Conservation (phyloP, 2,888 invertebrate species). For the Cyaniris semiargus region DNA sequence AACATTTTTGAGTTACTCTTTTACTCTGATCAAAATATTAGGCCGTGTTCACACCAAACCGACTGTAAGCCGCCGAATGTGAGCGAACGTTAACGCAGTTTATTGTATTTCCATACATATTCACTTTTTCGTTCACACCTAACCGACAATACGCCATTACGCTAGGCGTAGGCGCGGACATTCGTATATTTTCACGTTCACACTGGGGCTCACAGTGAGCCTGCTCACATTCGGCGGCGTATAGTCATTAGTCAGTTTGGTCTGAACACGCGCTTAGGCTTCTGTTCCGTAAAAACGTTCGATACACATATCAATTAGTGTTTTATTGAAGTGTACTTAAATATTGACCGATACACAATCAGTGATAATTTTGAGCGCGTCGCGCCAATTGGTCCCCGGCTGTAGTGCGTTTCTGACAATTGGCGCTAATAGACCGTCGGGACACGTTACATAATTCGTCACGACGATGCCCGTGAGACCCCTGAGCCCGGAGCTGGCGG, state of each 20-base stretch:
- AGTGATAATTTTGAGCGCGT: slow-evolving; percentile 35
- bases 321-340: slow-evolving; percentile 27
- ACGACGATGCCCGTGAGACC: slow-evolving; percentile 48
- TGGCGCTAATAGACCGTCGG: slow-evolving; percentile 13
- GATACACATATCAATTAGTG: slow-evolving; percentile 24
- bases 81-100: too few species aligned
- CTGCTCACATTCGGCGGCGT: too few species aligned
- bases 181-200: too few species aligned
- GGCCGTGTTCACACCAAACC: too few species aligned
- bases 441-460: background rate
- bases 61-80: too few species aligned
- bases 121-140: too few species aligned
- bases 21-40: background rate
- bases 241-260: too few species aligned
- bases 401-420: slow-evolving; percentile 24
- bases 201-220: too few species aligned
- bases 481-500: slow-evolving; percentile 47
- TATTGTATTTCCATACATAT: too few species aligned
- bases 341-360: slow-evolving; percentile 34
- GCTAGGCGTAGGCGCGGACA: too few species aligned
- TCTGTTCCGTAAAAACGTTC: background rate
- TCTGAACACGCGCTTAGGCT: too few species aligned
- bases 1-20: background rate
- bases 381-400: slow-evolving; percentile 25
- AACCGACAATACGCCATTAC: too few species aligned